Percentiles rank a stretch among this genome's conserved stretches.
Evolutionary conservation across 2,797 vertebrate species (phyloP).

Genomic region (Pipistrellus kuhlii): DNA sequence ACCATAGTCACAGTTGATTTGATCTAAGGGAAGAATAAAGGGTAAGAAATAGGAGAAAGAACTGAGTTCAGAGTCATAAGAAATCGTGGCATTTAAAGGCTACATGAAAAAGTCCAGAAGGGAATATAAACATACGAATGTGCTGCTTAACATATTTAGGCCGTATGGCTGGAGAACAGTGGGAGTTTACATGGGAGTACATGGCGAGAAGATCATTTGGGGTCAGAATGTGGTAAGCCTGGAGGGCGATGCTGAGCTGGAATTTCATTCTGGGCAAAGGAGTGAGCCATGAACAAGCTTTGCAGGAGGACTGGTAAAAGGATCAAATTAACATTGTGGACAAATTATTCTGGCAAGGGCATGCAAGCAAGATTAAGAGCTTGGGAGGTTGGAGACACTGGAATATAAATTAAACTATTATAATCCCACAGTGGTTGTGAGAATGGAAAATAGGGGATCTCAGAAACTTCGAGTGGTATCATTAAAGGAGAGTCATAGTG

Average conservation of each 20-base stretch:
- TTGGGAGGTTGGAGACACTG: constrained; percentile 65
- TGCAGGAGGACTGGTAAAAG: constrained; percentile 52
- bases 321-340: constrained; percentile 68
- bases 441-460: constrained; percentile 48
- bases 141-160: neutral
- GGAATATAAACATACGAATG: neutral
- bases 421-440: constrained; percentile 56
- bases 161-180: neutral
- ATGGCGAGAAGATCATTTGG: constrained; percentile 50
- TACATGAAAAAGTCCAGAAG: neutral
- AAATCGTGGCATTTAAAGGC: neutral
- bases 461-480: constrained; percentile 30
- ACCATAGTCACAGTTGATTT: neutral
- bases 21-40: neutral
- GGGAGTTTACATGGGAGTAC: neutral
- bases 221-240: constrained; percentile 58
- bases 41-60: neutral
- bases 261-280: constrained; percentile 66
- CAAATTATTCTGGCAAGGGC: constrained; percentile 65
- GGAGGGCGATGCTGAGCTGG: neutral
- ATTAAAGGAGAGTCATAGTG: constrained; percentile 40
- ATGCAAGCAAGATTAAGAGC: constrained; percentile 58
- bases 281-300: constrained; percentile 57
- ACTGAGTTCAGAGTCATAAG: neutral
- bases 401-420: constrained; percentile 68